Percentiles rank a stretch among this genome's conserved stretches.
phyloP scores from a whole-genome alignment of 2,797 vertebrate genomes.

The Acropternis orthonyx region DNA sequence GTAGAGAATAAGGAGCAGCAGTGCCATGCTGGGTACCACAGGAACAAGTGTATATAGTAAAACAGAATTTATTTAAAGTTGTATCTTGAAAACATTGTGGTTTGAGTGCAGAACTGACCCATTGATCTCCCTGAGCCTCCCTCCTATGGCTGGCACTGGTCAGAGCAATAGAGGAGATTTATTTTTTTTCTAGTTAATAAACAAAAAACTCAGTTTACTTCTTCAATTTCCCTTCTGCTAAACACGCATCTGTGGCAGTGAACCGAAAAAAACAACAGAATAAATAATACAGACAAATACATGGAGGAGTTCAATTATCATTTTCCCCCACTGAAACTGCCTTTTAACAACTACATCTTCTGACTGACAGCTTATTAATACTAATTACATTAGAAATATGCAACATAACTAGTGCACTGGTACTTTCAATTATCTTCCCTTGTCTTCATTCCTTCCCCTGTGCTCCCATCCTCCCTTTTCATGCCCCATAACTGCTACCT shows the following conservation, averaged over 20 bases:
- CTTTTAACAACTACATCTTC: constrained; percentile 78
- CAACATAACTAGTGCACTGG: constrained; percentile 40
- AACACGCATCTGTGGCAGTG: constrained; percentile 54
- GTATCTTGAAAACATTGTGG: neutral
- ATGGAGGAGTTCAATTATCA: constrained; percentile 71
- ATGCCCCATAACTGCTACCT: neutral
- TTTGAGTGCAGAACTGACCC: neutral
- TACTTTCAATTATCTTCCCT: constrained; percentile 63
- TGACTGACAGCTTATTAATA: constrained; percentile 80
- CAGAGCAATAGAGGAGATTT: neutral
- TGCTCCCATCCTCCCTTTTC: constrained; percentile 24
- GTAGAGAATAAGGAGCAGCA: neutral
- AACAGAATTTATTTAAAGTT: neutral
- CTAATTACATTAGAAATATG: constrained; percentile 74
- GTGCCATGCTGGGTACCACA: neutral
- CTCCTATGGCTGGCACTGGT: neutral
- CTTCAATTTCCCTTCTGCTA: constrained; percentile 34
- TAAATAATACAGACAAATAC: constrained; percentile 75
- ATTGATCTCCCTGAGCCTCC: neutral
- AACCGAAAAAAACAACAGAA: constrained; percentile 64
- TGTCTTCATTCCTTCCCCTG: constrained; percentile 48
- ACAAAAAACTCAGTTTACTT: neutral
- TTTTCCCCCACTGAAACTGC: constrained; percentile 73
- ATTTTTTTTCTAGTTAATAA: neutral
- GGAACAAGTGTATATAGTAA: neutral